Conservation (phyloP, 1,140 invertebrate genomes). For the Diorhabda sublineata region DNA sequence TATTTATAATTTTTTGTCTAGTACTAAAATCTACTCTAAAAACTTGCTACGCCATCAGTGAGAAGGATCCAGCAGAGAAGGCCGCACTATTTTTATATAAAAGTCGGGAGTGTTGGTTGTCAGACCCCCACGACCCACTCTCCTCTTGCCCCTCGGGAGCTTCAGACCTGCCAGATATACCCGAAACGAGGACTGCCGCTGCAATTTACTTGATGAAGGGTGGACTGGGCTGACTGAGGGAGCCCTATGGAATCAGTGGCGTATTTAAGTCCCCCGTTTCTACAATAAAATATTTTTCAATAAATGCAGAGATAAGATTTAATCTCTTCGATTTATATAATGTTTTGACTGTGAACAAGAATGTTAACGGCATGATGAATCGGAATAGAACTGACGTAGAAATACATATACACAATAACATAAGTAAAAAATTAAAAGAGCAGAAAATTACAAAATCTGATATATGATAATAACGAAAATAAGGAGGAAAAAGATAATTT, state of each 20-base stretch:
- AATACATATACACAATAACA: no score
- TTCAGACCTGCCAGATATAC: constrained; percentile 39
- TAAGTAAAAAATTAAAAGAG: no score
- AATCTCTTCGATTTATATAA: no score
- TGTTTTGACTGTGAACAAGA: no score
- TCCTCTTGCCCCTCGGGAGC: constrained; percentile 28
- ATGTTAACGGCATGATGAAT: no score
- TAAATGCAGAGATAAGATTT: no score
- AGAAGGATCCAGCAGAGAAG: neutral
- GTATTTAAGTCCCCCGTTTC: neutral
- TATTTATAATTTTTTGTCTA: no score
- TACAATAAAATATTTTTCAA: neutral
- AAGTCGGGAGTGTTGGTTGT: constrained; percentile 1
- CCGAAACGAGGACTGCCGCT: constrained; percentile 40
- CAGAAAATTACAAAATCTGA: no score
- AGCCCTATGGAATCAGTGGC: constrained; percentile 11
- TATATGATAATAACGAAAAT: no score
- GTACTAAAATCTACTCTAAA: neutral
- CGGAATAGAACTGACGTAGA: no score
- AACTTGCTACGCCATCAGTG: constrained; percentile 1
- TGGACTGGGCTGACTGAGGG: constrained; percentile 31
- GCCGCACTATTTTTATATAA: constrained; percentile 2
- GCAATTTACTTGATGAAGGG: constrained; percentile 45
- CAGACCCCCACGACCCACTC: constrained; percentile 1
- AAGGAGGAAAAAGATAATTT: no score